These are phyloP conservation scores for Zaprionus gabonicus DNA, from an alignment of 1,140 invertebrate genomes.

Conservation along the genomic window DNA sequence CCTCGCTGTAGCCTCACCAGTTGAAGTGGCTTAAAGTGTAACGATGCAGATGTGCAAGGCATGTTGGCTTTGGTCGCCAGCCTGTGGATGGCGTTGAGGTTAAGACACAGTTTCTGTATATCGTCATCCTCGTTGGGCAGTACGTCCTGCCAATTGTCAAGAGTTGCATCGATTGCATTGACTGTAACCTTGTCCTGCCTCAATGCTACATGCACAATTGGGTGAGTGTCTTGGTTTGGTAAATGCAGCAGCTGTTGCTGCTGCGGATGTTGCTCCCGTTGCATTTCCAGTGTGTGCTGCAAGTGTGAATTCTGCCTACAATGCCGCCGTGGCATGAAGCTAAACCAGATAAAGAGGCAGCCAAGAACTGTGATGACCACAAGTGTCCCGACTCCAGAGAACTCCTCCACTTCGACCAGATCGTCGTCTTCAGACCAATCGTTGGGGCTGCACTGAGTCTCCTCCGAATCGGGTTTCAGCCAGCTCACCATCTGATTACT, in stretches of 20 bases:
- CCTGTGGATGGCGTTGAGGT: neutral
- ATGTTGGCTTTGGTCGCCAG: neutral
- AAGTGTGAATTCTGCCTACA: neutral
- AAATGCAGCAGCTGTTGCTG: neutral
- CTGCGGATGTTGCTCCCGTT: neutral
- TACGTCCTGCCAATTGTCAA: constrained; percentile 27
- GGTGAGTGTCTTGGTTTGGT: neutral
- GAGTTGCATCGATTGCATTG: neutral
- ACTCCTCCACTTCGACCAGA: constrained; percentile 17
- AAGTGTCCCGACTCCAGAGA: constrained; percentile 46
- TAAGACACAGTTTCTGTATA: neutral
- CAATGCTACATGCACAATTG: neutral
- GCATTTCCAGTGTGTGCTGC: neutral
- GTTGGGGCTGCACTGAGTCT: neutral
- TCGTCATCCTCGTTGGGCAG: neutral
- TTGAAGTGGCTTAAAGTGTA: no score
- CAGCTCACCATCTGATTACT: constrained; percentile 1
- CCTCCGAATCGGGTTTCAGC: neutral
- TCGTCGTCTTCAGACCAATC: constrained; percentile 15
- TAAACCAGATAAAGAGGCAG: constrained; percentile 20
- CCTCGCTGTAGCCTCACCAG: neutral
- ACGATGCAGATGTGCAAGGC: no score
- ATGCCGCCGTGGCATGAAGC: constrained; percentile 5
- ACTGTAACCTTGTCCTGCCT: neutral
- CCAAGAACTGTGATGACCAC: constrained; percentile 28